These are phyloP conservation scores for Boulengeromyrus knoepffleri DNA, from an alignment of 2,113 vertebrate species.

Conservation along the genomic window DNA sequence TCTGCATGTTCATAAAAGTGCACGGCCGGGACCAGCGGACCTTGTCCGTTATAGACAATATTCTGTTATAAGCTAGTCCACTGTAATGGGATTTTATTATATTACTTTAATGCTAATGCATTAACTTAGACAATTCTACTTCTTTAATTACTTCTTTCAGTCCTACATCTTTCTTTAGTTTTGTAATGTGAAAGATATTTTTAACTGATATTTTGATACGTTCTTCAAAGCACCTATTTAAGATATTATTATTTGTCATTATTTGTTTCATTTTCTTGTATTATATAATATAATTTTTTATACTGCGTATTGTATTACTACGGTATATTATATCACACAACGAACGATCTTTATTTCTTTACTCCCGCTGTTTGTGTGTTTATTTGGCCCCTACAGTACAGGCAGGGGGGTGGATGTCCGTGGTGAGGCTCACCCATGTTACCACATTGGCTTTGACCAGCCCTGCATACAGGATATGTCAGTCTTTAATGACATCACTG, in stretches of 20 bases:
- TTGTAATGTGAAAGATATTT: background rate
- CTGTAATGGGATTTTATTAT: no score
- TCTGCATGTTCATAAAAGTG: no score
- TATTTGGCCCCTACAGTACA: background rate
- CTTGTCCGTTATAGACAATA: no score
- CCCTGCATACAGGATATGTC: background rate
- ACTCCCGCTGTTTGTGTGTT: background rate
- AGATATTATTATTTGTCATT: background rate
- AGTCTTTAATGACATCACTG: background rate
- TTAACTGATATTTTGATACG: background rate
- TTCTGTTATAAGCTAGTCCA: no score
- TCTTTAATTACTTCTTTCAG: background rate
- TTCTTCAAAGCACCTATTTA: background rate
- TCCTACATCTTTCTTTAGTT: background rate
- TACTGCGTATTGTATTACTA: background rate
- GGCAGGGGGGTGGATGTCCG: background rate
- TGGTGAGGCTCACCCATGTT: background rate
- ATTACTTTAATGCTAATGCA: background rate
- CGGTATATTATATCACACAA: background rate
- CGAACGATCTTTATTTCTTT: background rate
- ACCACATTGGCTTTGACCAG: background rate
- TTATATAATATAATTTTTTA: background rate
- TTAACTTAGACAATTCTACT: background rate
- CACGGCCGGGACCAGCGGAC: fast-evolving
- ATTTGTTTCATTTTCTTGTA: background rate